These are phyloP conservation scores for Popillia japonica DNA, from an alignment of 1,140 invertebrate genomes.

Conservation along the genomic window DNA sequence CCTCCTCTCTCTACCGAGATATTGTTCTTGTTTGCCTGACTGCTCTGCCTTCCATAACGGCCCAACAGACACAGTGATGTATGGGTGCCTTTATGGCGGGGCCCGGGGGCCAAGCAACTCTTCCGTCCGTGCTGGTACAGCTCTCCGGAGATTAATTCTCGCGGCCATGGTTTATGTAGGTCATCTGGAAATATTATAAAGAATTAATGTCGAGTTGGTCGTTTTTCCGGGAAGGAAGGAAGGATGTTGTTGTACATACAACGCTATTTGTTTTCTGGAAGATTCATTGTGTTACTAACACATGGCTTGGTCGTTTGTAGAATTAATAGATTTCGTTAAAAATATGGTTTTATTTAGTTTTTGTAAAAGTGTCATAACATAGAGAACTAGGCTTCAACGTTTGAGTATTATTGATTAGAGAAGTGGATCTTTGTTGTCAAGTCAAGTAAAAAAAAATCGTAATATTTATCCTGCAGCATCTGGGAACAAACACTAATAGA, in stretches of 20 bases:
- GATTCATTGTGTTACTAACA: neutral
- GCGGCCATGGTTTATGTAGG: conserved; percentile 33
- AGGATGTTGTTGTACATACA: neutral
- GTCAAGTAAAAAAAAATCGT: too few species aligned
- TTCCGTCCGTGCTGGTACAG: conserved; percentile 9
- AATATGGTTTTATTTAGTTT: neutral
- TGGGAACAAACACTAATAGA: too few species aligned
- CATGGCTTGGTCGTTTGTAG: neutral
- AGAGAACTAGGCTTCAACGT: too few species aligned
- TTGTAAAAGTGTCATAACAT: too few species aligned
- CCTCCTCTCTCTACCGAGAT: conserved; percentile 44
- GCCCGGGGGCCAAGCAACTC: conserved; percentile 31
- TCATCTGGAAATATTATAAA: conserved; percentile 37
- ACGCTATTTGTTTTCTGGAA: neutral
- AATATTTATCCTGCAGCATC: too few species aligned
- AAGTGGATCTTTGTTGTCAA: too few species aligned
- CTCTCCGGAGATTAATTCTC: conserved; percentile 35
- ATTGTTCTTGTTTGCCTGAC: conserved; percentile 48
- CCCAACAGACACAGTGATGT: conserved; percentile 53
- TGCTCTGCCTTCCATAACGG: conserved; percentile 52
- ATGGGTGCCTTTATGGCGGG: conserved; percentile 38
- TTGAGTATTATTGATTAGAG: too few species aligned
- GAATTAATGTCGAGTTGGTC: conserved; percentile 21
- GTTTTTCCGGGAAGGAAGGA: neutral
- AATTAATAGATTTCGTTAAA: neutral